A percentile compares a stretch with the other conserved stretches of the same genome.
Conservation (phyloP, 2,797 vertebrate genomes). For the Sciurus carolinensis region DNA sequence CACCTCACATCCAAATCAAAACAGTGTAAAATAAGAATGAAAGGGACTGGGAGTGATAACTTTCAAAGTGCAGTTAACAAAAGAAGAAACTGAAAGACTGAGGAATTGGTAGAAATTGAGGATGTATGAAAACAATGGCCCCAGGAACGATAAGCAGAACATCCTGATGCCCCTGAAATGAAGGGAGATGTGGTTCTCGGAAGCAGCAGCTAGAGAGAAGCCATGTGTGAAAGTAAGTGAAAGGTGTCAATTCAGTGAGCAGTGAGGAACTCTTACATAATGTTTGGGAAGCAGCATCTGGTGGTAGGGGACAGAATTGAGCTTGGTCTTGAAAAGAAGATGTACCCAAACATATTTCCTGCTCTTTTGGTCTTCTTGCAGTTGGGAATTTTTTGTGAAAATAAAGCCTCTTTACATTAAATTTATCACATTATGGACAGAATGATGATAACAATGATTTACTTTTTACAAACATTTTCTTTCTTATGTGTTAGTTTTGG, state of each 20-base stretch:
- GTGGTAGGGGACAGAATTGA: background rate
- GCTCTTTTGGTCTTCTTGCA: background rate
- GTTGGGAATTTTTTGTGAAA: slow-evolving; percentile 17
- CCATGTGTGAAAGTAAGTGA: background rate
- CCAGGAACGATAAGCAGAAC: background rate
- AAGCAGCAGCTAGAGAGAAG: background rate
- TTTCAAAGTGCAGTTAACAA: background rate
- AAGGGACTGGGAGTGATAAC: background rate
- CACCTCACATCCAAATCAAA: too few species aligned
- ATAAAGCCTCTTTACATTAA: background rate
- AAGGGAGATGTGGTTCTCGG: background rate
- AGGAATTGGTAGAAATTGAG: background rate
- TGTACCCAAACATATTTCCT: background rate
- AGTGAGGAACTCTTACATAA: background rate
- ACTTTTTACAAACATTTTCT: background rate
- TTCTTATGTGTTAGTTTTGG: slow-evolving; percentile 20
- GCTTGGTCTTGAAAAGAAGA: background rate
- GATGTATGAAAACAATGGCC: background rate
- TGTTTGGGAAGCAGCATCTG: background rate
- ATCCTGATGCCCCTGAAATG: background rate
- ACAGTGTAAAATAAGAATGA: background rate
- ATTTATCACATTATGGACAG: background rate
- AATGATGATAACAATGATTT: background rate
- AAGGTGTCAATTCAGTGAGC: background rate
- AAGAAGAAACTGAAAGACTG: background rate